Base-by-base conservation (phyloP, 2,113 vertebrate species). In the Xiphias gladius region DNA sequence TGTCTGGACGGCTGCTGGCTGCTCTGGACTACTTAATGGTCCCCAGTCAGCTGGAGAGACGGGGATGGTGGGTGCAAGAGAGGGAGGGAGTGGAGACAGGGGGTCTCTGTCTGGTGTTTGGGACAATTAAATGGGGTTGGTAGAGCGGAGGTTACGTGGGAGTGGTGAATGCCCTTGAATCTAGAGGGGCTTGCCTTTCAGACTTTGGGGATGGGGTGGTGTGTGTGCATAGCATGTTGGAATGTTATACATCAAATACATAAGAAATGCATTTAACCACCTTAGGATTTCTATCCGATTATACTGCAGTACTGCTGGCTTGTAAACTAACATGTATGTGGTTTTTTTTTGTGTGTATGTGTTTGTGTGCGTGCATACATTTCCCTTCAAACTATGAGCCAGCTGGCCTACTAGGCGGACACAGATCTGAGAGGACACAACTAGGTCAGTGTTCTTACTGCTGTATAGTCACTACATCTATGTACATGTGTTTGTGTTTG, bases 1-100 rank as follows among this genome's bases (percentile, higher is more conserved):
- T 85, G 89, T 92, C 91, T 92, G 89, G 87, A 67, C 9, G 83
- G 85, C 89, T 88, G 88, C 80, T 85, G 71, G 79, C 83, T 92
- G 67, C 71, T 76, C 52, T 2, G 41, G 86, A 90, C 90, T 79
- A 87, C 87, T 89, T 90, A 92, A 93, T 89, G 89, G 81, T 79
- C 76, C 80, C 79, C 82, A 76, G 89, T 94, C 91, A 94, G 93
- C 92, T 94, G 92, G 83, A 85, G 79, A 89, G 75, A 90, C n/a
- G 77, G 80, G 73, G 61, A 67, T n/a, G 54, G 75, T 64, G 86
- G 86, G 75, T 59, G 83, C 1, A 19, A 84, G 35, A 14, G 62
- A 65, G 82, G 61, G 65, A 39, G 78, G 48, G 50, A 64, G 58
- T 63, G 43, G 63, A 28, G 57, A 50, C 22, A 55, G 72, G 82